Evolutionary conservation across 2,888 invertebrate species (phyloP).

Genomic region (Tyria jacobaeae): DNA sequence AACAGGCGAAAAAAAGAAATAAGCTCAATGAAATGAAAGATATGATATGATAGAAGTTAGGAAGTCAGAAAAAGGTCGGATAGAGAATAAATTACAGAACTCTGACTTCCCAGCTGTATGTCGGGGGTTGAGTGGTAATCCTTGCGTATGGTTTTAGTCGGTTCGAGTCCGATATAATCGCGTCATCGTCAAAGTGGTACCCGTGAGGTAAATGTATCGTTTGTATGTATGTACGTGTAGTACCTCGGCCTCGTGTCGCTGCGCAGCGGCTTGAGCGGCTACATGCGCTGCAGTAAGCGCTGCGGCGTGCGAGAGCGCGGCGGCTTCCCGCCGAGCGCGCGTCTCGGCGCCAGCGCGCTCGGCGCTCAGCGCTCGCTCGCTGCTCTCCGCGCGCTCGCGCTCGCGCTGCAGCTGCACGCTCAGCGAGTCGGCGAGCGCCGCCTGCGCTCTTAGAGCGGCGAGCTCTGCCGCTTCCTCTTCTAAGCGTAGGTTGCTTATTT

Average conservation of each 20-base stretch:
- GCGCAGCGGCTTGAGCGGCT: slow-evolving; percentile 48
- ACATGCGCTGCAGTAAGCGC: slow-evolving; percentile 70
- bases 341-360: slow-evolving; percentile 74
- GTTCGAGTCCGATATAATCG: too few species aligned
- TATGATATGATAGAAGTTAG: too few species aligned
- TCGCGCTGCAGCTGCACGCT: slow-evolving; percentile 74
- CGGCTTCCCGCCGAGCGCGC: slow-evolving; percentile 73
- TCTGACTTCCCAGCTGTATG: too few species aligned
- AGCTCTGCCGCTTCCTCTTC: slow-evolving; percentile 80
- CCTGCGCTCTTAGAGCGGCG: slow-evolving; percentile 76
- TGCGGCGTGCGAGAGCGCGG: slow-evolving; percentile 76
- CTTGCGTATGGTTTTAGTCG: too few species aligned
- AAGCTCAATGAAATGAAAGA: too few species aligned
- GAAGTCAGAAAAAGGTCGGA: too few species aligned
- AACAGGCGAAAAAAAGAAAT: too few species aligned
- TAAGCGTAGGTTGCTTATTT: slow-evolving; percentile 62
- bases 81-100: too few species aligned
- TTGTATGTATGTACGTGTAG: too few species aligned
- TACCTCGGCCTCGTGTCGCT: slow-evolving; percentile 54
- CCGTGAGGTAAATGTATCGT: too few species aligned
- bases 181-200: too few species aligned
- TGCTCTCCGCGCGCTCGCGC: slow-evolving; percentile 62
- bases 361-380: slow-evolving; percentile 62
- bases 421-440: slow-evolving; percentile 77
- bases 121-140: too few species aligned